Base-by-base conservation (phyloP, 2,113 vertebrate genomes). In the Stigmatopora argus region DNA sequence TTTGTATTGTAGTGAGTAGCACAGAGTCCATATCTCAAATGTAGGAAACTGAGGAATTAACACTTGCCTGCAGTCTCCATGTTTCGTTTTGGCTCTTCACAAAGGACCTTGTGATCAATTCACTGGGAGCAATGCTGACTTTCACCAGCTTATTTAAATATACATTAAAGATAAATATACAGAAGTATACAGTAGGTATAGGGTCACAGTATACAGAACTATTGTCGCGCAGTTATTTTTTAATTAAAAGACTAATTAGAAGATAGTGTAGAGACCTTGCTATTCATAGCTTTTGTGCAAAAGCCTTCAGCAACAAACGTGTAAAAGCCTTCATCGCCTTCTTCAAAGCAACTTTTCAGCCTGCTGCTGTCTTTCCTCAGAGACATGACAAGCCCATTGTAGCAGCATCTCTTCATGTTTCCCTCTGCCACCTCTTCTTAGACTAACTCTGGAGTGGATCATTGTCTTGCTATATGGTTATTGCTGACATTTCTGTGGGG, bases 361-460 rank as follows among this genome's bases (percentile, higher is more conserved):
- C 72, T 58, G 52, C 72, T 58, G 52, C 13, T 12, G 49, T 73
- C 46, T 66, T 44, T 48, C 70, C 66, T 75, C 51, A 61, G 68
- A 87, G 72, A 83, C 73, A 53, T 13, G 44, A 63, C 44, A 49
- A 74, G 68, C 77, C 57, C 26, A 49, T 15, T 67, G 74, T 64
- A 55, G 68, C 61, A 56, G 69, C 67, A 52, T 56, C 69, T 61
- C 67, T 8, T 31, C 45, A 55, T 46, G 61, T 62, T 75, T 66
- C 51, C 66, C 53, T 60, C 51, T 34, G 9, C 44, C 45, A 55
- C 67, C 53, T 82, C 55, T 62, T 65, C 52, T 34, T 70, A 44
- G 56, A 66, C 70, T 59, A 74, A 81, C 73, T 78, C 45, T 31
- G 48, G 26, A 79, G 75, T 78, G 72, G 77, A 84, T 72, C 78